phyloP scores from a whole-genome alignment of 2,797 vertebrate genomes.

The Lithobates pipiens region DNA sequence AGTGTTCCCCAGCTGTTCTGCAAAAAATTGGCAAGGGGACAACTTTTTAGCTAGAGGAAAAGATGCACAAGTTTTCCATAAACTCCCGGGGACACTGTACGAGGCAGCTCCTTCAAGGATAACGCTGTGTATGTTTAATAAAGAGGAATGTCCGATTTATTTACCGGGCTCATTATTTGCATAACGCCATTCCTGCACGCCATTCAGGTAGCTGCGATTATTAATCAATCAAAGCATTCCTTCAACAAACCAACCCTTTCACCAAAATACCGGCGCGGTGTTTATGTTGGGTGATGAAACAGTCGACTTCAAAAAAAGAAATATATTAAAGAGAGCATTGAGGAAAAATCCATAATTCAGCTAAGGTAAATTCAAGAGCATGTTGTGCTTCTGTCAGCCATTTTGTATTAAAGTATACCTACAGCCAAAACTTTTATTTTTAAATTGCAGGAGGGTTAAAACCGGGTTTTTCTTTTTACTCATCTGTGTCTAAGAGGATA shows the following conservation, averaged over 20 bases:
- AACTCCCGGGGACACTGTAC: slow-evolving; percentile 24
- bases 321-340: neutral
- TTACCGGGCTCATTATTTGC: slow-evolving; percentile 20
- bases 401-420: neutral
- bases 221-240: slow-evolving; percentile 30
- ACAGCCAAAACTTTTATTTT: no score
- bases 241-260: slow-evolving; percentile 3
- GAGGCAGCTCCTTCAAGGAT: slow-evolving; percentile 30
- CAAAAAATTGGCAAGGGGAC: slow-evolving; percentile 12
- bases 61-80: slow-evolving; percentile 44
- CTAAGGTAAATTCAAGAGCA: neutral
- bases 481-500: no score
- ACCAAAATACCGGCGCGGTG: neutral
- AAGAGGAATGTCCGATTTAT: slow-evolving; percentile 37
- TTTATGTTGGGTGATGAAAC: slow-evolving; percentile 16
- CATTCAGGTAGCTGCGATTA: neutral
- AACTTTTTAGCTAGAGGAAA: slow-evolving; percentile 19
- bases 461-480: no score
- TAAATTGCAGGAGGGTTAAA: no score
- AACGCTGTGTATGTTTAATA: slow-evolving; percentile 24
- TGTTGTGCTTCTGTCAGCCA: neutral
- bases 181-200: slow-evolving; percentile 6
- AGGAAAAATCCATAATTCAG: neutral
- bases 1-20: slow-evolving; percentile 41
- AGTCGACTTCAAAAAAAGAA: neutral